Percentiles rank a stretch among this genome's conserved stretches.
These are phyloP conservation scores for Megaptera novaeangliae DNA, from an alignment of 2,113 vertebrate species.

Conservation along the genomic window DNA sequence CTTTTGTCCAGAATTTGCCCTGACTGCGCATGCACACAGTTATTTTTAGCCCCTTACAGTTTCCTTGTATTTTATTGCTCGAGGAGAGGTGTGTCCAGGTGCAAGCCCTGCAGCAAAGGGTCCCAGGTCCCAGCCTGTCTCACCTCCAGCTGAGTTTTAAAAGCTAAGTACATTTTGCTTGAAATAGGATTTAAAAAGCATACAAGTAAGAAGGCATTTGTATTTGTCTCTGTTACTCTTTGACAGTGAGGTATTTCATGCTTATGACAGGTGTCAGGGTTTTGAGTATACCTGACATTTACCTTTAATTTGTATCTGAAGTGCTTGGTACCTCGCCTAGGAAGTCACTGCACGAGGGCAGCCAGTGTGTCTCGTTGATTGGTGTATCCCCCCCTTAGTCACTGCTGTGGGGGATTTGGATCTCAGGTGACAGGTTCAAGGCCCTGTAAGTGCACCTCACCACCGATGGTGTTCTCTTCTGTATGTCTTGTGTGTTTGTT, in stretches of 20 bases:
- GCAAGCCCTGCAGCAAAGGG: too few species aligned
- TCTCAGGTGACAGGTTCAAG: accelerated
- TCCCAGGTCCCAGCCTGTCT: too few species aligned
- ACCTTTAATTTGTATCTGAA: background rate
- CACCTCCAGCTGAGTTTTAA: background rate
- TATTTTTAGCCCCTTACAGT: too few species aligned
- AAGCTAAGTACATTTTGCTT: background rate
- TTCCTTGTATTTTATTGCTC: too few species aligned
- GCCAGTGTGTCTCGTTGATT: background rate
- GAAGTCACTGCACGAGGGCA: background rate
- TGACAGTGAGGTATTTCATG: background rate
- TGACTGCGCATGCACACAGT: too few species aligned
- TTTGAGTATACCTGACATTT: background rate
- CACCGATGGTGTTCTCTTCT: background rate
- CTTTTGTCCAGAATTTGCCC: too few species aligned
- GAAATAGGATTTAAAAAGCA: background rate
- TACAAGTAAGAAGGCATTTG: background rate
- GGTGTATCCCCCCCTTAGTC: background rate
- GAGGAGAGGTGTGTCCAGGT: too few species aligned
- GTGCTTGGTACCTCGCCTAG: background rate
- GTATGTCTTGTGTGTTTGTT: background rate
- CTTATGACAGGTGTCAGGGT: background rate
- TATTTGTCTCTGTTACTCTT: background rate
- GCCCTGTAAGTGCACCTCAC: accelerated
- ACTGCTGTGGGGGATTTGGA: background rate